A percentile compares a stretch with the other conserved stretches of the same genome.
phyloP scores from a whole-genome alignment of 1,140 invertebrate genomes.

The Helicorthomorpha holstii region DNA sequence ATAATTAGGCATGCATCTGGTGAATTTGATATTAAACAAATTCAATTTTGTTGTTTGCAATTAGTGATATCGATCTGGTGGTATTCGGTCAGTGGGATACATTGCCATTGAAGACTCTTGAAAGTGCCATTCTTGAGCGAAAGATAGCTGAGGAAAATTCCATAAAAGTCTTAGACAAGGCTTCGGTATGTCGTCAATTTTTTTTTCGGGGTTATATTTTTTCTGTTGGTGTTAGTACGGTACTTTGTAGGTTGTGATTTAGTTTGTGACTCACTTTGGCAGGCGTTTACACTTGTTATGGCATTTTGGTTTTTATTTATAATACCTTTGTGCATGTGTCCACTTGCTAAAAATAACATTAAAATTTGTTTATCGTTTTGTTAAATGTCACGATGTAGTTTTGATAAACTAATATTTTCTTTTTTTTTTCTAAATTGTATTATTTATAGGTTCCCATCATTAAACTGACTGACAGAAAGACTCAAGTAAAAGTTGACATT shows the following conservation, averaged over 20 bases:
- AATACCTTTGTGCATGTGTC: too few species aligned
- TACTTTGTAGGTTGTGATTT: conserved; percentile 5
- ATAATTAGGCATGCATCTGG: too few species aligned
- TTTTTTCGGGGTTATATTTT: neutral
- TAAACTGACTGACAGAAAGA: conserved; percentile 87
- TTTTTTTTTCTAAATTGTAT: too few species aligned
- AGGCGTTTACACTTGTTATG: too few species aligned
- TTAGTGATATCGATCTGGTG: conserved; percentile 92
- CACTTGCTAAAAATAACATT: too few species aligned
- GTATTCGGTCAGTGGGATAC: conserved; percentile 89
- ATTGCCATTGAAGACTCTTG: conserved; percentile 71
- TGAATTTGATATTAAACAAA: conserved; percentile 7
- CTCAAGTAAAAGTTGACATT: conserved; percentile 89
- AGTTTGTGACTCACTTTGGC: too few species aligned
- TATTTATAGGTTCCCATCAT: conserved; percentile 74
- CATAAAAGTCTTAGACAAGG: conserved; percentile 91
- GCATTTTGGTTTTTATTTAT: too few species aligned
- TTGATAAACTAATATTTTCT: too few species aligned
- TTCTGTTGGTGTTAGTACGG: neutral
- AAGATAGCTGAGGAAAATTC: conserved; percentile 70
- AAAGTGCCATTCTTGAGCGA: conserved; percentile 69
- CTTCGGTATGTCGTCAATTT: conserved; percentile 48
- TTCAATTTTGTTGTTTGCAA: neutral
- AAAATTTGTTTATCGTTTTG: too few species aligned
- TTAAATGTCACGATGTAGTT: too few species aligned